These are phyloP conservation scores for Neolamprologus tretocephalus DNA, from an alignment of 2,113 vertebrate genomes.

Conservation along the genomic window DNA sequence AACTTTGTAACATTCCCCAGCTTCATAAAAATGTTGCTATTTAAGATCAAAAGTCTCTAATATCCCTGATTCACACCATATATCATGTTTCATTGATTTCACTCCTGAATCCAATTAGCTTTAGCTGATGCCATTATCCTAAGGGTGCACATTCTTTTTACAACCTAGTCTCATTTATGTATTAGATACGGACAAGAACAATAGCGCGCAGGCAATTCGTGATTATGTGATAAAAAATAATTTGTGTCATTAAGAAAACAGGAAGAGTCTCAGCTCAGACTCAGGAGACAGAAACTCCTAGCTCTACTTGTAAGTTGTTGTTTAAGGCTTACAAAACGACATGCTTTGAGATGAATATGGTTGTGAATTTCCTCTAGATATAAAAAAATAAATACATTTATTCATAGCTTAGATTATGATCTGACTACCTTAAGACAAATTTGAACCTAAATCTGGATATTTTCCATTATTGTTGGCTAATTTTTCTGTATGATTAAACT, in stretches of 20 bases:
- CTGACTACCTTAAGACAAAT: background rate
- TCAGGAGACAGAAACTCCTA: background rate
- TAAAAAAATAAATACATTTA: background rate
- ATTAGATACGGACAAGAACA: background rate
- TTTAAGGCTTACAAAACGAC: background rate
- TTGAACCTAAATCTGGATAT: background rate
- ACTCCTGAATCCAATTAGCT: background rate
- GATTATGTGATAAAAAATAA: background rate
- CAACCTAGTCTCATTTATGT: background rate
- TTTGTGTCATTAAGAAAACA: background rate
- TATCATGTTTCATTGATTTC: background rate
- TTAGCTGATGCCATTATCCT: background rate
- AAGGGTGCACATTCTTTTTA: background rate
- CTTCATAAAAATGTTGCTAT: background rate
- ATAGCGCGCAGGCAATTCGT: background rate
- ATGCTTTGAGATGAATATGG: background rate
- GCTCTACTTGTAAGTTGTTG: background rate
- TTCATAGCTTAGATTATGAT: background rate
- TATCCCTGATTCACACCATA: background rate
- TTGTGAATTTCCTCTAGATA: background rate
- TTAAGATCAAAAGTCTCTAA: background rate
- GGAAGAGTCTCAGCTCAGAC: background rate
- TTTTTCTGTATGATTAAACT: background rate
- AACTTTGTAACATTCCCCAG: background rate
- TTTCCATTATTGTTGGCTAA: background rate